phyloP scores from a whole-genome alignment of 2,888 invertebrate genomes.

The Disparrhopalites patrizii region DNA sequence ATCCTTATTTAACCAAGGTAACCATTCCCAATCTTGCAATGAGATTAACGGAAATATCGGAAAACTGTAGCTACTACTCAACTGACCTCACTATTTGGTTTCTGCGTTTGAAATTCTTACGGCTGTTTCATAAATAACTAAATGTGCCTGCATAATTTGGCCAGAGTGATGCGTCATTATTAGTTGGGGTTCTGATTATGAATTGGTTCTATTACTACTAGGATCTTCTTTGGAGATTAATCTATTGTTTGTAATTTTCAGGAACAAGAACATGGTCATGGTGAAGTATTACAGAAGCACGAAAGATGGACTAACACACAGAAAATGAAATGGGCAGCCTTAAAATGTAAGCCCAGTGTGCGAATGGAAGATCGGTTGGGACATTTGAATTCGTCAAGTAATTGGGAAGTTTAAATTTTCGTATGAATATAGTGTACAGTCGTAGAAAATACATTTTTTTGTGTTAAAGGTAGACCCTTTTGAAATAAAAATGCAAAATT shows the following conservation, averaged over 20 bases:
- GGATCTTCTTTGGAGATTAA: too few relatives aligned
- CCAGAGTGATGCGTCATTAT: background rate
- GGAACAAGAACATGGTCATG: conserved; percentile 70
- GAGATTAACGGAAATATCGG: too few relatives aligned
- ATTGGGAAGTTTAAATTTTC: conserved; percentile 62
- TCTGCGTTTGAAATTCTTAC: too few relatives aligned
- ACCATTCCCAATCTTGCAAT: too few relatives aligned
- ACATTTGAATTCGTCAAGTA: conserved; percentile 63
- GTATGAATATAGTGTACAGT: conserved; percentile 70
- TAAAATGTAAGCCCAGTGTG: conserved; percentile 61
- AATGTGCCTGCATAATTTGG: background rate
- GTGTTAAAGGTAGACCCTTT: too few relatives aligned
- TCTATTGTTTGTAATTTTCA: conserved; percentile 53
- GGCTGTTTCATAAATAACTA: too few relatives aligned
- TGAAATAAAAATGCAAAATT: too few relatives aligned
- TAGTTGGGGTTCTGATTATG: too few relatives aligned
- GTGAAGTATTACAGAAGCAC: conserved; percentile 60
- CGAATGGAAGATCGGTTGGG: conserved; percentile 65
- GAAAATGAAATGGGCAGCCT: conserved; percentile 53
- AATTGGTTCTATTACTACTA: background rate
- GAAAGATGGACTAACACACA: conserved; percentile 53
- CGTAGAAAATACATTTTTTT: conserved; percentile 61
- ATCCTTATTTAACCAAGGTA: conserved; percentile 65
- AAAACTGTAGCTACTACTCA: too few relatives aligned
- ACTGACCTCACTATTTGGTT: too few relatives aligned